Percentiles rank a stretch among this genome's conserved stretches.
These are phyloP conservation scores for Dyspetes luteomarginatus DNA, from an alignment of 2,888 invertebrate genomes.

Conservation along the genomic window DNA sequence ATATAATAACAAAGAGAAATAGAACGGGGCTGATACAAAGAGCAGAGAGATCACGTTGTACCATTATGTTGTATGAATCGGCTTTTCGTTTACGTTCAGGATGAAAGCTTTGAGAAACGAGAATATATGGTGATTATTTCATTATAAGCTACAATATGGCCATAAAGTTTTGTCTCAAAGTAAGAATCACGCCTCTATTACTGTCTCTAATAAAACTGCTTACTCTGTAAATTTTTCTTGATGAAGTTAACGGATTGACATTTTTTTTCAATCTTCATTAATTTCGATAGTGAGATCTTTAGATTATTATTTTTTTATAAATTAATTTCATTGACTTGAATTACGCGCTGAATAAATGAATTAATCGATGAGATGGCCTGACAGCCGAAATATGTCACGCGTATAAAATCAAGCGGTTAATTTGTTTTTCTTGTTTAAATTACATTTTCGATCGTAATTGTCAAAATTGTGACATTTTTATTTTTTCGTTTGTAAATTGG, in stretches of 20 bases:
- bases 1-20: background rate
- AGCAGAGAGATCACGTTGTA: background rate
- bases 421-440: background rate
- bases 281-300: too few relatives aligned
- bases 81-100: conserved; percentile 44
- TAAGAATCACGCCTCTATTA: background rate
- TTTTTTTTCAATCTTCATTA: too few relatives aligned
- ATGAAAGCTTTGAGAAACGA: conserved; percentile 29
- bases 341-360: conserved; percentile 32
- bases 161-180: conserved; percentile 39
- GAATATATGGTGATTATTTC: too few relatives aligned
- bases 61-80: conserved; percentile 15
- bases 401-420: conserved; percentile 11
- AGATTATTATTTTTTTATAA: background rate
- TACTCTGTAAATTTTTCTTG: too few relatives aligned
- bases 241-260: too few relatives aligned
- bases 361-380: conserved; percentile 15
- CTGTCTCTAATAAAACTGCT: too few relatives aligned
- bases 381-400: conserved; percentile 28
- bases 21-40: conserved; percentile 15
- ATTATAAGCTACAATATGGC: conserved; percentile 39
- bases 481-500: background rate
- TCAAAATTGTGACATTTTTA: conserved; percentile 35
- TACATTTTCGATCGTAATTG: conserved; percentile 25
- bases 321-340: conserved; percentile 29